Conservation (phyloP, 1,140 invertebrate genomes). For the Lordiphosa clarofinis region DNA sequence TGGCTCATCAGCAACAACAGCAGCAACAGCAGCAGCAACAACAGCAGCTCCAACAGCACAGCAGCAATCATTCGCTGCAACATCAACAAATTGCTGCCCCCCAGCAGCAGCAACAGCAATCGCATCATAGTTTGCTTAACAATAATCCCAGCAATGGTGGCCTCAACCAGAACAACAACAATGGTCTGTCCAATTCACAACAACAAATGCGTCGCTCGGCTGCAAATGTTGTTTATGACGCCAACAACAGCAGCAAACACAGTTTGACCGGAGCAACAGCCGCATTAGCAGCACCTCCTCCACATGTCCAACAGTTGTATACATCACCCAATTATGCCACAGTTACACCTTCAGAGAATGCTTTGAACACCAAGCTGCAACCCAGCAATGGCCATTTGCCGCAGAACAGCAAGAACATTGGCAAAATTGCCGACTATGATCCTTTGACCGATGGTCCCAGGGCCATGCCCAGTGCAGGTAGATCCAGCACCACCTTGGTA, state of each 20-base stretch:
- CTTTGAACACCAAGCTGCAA: slow-evolving; percentile 42
- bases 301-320: slow-evolving; percentile 60
- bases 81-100: slow-evolving; percentile 6
- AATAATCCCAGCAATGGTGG: slow-evolving; percentile 53
- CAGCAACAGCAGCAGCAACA: slow-evolving; percentile 45
- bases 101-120: slow-evolving; percentile 28
- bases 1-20: slow-evolving; percentile 31
- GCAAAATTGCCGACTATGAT: slow-evolving; percentile 90
- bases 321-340: slow-evolving; percentile 61
- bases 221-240: slow-evolving; percentile 31
- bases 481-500: slow-evolving; percentile 89
- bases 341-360: slow-evolving; percentile 60
- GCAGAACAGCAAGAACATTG: slow-evolving; percentile 79
- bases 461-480: slow-evolving; percentile 86
- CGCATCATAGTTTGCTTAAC: slow-evolving; percentile 40
- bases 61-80: slow-evolving; percentile 18
- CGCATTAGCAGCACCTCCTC: slow-evolving; percentile 6
- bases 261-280: slow-evolving; percentile 1
- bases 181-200: slow-evolving; percentile 13
- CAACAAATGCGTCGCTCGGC: slow-evolving; percentile 43
- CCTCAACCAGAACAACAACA: slow-evolving; percentile 41
- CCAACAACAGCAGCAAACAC: slow-evolving; percentile 24
- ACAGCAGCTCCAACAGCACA: slow-evolving; percentile 44
- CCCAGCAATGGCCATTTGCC: slow-evolving; percentile 56
- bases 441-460: slow-evolving; percentile 86